Conservation (phyloP, 2,113 vertebrate genomes). For the Hymenochirus boettgeri region DNA sequence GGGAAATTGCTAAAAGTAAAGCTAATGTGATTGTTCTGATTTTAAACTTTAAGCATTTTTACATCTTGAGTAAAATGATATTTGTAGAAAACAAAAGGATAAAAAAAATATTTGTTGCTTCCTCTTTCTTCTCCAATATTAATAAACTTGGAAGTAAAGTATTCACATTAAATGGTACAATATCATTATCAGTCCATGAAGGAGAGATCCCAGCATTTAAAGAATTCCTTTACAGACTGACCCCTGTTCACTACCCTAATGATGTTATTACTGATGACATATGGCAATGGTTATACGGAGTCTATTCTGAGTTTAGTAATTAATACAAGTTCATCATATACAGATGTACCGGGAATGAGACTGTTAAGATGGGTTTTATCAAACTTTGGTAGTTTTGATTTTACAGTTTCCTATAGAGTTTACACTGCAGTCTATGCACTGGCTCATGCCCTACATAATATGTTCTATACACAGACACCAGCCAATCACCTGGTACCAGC, state of each 20-base stretch:
- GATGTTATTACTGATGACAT: background rate
- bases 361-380: background rate
- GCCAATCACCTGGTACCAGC: background rate
- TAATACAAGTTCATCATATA: too few species aligned
- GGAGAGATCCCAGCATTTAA: background rate
- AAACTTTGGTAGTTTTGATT: background rate
- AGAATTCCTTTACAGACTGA: background rate
- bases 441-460: background rate
- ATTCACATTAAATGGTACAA: background rate
- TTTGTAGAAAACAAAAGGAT: too few species aligned
- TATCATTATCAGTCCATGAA: background rate
- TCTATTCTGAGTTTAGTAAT: too few species aligned
- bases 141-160: background rate
- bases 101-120: background rate
- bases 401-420: background rate
- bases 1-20: background rate
- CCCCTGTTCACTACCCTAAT: background rate
- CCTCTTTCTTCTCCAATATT: background rate
- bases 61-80: background rate
- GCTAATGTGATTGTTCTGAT: background rate
- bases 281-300: too few species aligned
- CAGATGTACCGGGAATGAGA: background rate
- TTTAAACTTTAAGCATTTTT: background rate
- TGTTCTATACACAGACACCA: background rate
- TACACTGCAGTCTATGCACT: conserved; percentile 4